phyloP scores from a whole-genome alignment of 2,888 invertebrate genomes.

The Netelia inedita region DNA sequence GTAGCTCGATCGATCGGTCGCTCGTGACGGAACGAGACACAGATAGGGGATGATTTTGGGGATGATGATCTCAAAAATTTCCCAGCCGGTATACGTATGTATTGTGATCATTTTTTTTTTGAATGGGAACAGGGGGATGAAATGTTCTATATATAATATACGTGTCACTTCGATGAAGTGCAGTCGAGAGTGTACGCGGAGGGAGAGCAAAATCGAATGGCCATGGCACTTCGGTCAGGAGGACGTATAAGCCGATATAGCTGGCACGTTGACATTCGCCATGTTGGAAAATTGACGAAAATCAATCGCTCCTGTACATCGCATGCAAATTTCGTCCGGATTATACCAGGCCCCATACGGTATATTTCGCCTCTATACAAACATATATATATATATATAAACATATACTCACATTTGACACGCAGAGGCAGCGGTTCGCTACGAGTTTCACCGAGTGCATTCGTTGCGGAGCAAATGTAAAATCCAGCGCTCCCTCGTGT shows the following conservation, averaged over 20 bases:
- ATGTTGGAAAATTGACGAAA: constrained; percentile 57
- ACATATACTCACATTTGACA: constrained; percentile 92
- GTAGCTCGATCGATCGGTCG: too few relatives aligned
- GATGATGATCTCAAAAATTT: too few relatives aligned
- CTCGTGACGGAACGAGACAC: too few relatives aligned
- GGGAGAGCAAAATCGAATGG: constrained; percentile 17
- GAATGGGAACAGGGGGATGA: not conserved
- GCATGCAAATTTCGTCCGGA: constrained; percentile 50
- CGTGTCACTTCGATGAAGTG: constrained; percentile 2
- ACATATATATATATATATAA: constrained; percentile 20
- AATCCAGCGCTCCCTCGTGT: constrained; percentile 94
- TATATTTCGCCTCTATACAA: not conserved
- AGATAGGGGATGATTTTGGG: too few relatives aligned
- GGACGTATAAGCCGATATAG: not conserved
- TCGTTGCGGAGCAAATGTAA: constrained; percentile 95
- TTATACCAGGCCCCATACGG: constrained; percentile 32
- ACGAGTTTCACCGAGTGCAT: constrained; percentile 94
- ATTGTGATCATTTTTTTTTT: too few relatives aligned
- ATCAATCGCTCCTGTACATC: constrained; percentile 46
- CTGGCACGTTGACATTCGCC: constrained; percentile 34
- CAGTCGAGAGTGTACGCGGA: constrained; percentile 14
- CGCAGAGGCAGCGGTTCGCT: constrained; percentile 94
- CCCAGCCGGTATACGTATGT: too few relatives aligned
- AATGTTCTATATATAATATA: constrained; percentile 30
- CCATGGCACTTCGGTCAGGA: not conserved